These are phyloP conservation scores for Cephus runcator DNA, from an alignment of 2,888 invertebrate genomes.

Conservation along the genomic window DNA sequence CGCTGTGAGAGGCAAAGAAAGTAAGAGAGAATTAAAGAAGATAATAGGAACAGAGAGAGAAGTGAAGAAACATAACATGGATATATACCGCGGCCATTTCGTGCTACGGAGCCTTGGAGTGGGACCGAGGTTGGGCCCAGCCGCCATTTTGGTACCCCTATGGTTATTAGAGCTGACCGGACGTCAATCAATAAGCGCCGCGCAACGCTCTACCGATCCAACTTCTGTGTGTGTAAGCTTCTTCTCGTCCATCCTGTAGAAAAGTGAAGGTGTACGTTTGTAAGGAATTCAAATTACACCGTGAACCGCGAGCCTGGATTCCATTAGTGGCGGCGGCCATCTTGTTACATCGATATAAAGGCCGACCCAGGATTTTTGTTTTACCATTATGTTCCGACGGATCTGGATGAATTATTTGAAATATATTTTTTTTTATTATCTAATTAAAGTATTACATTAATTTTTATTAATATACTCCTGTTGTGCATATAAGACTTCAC, in stretches of 20 bases:
- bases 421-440: background rate
- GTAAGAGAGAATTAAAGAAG: background rate
- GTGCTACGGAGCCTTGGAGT: background rate
- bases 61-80: background rate
- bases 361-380: background rate
- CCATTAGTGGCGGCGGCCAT: conserved; percentile 6
- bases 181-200: conserved; percentile 10
- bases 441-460: background rate
- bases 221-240: background rate
- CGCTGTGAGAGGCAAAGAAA: background rate
- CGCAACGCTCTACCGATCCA: background rate
- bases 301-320: background rate
- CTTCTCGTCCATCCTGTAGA: background rate
- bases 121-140: background rate
- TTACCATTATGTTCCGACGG: background rate
- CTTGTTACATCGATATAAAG: background rate
- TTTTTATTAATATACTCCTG: background rate
- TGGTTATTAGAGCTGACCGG: conserved; percentile 11
- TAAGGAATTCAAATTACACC: conserved; percentile 11
- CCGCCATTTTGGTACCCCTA: conserved; percentile 12
- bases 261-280: conserved; percentile 3
- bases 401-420: background rate
- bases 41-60: background rate
- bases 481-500: background rate
- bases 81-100: conserved; percentile 3